These are phyloP conservation scores for Cyprinodon brontotheroides DNA, from an alignment of 2,113 vertebrate genomes.

Conservation along the genomic window DNA sequence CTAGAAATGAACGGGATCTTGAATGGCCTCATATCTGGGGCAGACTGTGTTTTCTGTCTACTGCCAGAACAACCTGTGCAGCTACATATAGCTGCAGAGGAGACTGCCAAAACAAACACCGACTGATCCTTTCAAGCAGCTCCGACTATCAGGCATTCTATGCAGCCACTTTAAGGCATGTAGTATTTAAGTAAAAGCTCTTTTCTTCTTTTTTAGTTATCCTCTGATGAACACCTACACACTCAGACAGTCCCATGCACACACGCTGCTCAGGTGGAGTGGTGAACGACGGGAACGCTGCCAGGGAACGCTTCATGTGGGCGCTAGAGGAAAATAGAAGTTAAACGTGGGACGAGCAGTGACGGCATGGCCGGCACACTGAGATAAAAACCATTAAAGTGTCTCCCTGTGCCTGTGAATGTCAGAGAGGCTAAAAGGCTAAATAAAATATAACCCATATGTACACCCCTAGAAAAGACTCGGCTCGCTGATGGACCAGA, in stretches of 20 bases:
- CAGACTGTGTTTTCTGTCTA: constrained; percentile 33
- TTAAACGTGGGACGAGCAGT: constrained; percentile 50
- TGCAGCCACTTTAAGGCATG: constrained; percentile 39
- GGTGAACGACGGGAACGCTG: constrained; percentile 38
- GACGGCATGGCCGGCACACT: constrained; percentile 59
- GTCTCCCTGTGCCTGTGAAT: constrained; percentile 75
- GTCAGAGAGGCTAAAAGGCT: constrained; percentile 55
- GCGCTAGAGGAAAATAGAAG: constrained; percentile 45
- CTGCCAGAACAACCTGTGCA: constrained; percentile 32
- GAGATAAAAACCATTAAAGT: constrained; percentile 69
- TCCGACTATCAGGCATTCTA: constrained; percentile 53
- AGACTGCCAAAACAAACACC: constrained; percentile 43
- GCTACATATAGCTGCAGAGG: constrained; percentile 31
- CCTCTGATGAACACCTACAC: constrained; percentile 17
- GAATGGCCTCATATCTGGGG: constrained; percentile 39
- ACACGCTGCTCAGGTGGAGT: constrained; percentile 49
- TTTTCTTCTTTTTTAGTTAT: constrained; percentile 6
- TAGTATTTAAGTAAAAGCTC: constrained; percentile 45
- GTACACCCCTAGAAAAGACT: constrained; percentile 71
- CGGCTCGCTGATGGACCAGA: constrained; percentile 72
- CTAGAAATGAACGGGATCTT: constrained; percentile 36
- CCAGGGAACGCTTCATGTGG: constrained; percentile 38
- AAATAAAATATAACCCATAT: constrained; percentile 45
- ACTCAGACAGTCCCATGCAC: background rate
- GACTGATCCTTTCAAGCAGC: constrained; percentile 47